Conservation (phyloP, 1,140 invertebrate species). For the Trichomalopsis sarcophagae region DNA sequence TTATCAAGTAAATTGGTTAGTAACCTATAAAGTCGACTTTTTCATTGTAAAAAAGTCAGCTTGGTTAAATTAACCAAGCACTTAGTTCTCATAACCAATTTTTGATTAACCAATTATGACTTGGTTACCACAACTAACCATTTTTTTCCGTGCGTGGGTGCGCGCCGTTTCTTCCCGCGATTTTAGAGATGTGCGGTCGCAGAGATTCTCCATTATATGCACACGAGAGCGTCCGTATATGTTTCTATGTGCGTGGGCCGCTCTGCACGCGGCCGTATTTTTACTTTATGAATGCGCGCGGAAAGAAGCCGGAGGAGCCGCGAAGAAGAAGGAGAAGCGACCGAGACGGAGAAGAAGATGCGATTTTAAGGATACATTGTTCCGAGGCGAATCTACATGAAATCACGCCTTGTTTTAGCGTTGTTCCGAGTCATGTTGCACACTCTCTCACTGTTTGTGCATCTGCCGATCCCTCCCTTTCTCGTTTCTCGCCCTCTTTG, state of each 20-base stretch:
- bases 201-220: not conserved
- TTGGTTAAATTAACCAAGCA: too few species aligned
- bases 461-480: not conserved
- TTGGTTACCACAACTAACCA: too few species aligned
- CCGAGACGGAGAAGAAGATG: not conserved
- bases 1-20: too few species aligned
- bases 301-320: not conserved
- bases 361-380: slow-evolving; percentile 50
- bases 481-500: not conserved
- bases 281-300: not conserved
- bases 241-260: slow-evolving; percentile 31
- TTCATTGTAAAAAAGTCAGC: too few species aligned
- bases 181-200: slow-evolving; percentile 14
- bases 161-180: slow-evolving; percentile 11
- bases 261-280: not conserved
- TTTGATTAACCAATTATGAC: too few species aligned
- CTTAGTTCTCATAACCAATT: too few species aligned
- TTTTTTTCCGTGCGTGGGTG: too few species aligned
- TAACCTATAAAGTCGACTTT: too few species aligned
- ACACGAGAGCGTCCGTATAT: not conserved
- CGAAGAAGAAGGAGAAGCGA: not conserved
- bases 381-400: slow-evolving; percentile 42
- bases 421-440: slow-evolving; percentile 35
- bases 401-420: slow-evolving; percentile 40
- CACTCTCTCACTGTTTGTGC: not conserved